A percentile compares a stretch with the other conserved stretches of the same genome.
These are phyloP conservation scores for Pseudochaenichthys georgianus DNA, from an alignment of 2,797 vertebrate genomes.

Conservation along the genomic window DNA sequence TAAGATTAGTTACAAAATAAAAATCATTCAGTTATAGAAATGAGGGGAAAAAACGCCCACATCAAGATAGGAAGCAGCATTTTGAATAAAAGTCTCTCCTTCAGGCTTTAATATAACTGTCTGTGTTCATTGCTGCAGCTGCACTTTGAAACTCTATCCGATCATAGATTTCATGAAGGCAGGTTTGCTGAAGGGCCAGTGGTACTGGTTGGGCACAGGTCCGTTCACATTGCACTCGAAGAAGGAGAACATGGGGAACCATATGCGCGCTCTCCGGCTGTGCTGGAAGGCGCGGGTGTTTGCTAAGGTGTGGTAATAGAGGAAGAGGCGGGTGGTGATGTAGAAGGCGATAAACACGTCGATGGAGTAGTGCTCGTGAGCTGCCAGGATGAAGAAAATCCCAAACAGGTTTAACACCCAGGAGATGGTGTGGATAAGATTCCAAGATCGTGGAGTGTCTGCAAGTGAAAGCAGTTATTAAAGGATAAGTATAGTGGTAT, in stretches of 20 bases:
- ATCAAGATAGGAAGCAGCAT: constrained; percentile 28
- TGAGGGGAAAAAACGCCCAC: not conserved
- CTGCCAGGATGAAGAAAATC: constrained; percentile 98
- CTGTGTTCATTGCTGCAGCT: not conserved
- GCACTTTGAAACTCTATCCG: constrained; percentile 77
- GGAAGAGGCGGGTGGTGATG: constrained; percentile 97
- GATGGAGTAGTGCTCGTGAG: constrained; percentile 98
- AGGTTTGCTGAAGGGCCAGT: constrained; percentile 95
- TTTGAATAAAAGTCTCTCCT: constrained; percentile 10
- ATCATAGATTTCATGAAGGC: constrained; percentile 91
- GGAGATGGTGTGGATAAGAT: constrained; percentile 96
- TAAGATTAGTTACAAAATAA: constrained; percentile 20
- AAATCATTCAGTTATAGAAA: constrained; percentile 13
- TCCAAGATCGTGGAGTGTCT: constrained; percentile 97
- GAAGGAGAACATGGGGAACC: constrained; percentile 99
- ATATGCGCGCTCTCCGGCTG: constrained; percentile 94
- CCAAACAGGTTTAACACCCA: constrained; percentile 99
- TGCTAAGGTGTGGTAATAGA: constrained; percentile 97
- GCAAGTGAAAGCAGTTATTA: not conserved
- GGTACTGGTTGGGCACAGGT: constrained; percentile 96
- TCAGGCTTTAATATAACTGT: constrained; percentile 27
- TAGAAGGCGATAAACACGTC: constrained; percentile 99
- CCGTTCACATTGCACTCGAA: constrained; percentile 98
- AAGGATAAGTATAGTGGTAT: not conserved
- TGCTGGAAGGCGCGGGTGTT: constrained; percentile 96